phyloP scores from a whole-genome alignment of 2,113 vertebrate genomes.

The Muntiacus reevesi region DNA sequence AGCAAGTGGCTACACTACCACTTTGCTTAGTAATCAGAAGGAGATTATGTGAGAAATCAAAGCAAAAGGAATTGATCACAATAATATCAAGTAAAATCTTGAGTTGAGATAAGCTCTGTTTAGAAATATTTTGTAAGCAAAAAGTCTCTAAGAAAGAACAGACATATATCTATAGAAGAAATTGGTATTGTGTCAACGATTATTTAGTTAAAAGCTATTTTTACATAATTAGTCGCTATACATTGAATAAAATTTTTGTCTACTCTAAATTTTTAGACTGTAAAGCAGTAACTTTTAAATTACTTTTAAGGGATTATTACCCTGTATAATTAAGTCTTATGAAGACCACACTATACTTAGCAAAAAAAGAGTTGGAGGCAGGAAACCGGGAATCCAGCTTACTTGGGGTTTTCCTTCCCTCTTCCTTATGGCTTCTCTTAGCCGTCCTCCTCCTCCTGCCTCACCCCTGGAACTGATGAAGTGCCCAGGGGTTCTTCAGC shows the following conservation, averaged over 20 bases:
- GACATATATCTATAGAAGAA: background rate
- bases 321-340: background rate
- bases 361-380: background rate
- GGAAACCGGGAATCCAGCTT: background rate
- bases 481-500: background rate
- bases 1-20: too few relatives aligned
- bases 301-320: background rate
- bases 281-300: slow-evolving; percentile 16
- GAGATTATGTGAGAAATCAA: background rate
- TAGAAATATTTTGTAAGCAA: background rate
- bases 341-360: background rate
- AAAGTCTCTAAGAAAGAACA: slow-evolving; percentile 6
- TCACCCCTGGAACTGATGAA: background rate
- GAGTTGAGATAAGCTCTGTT: background rate
- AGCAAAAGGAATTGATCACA: background rate
- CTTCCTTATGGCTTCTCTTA: background rate
- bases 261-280: background rate
- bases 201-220: background rate
- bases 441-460: background rate
- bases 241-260: background rate
- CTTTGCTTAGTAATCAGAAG: background rate
- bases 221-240: background rate
- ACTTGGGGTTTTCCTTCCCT: background rate
- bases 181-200: background rate
- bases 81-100: background rate